Evolutionary conservation across 2,888 invertebrate genomes (phyloP), one percentile per base, ranked within the genome.

Genomic region (Chirona hameri): DNA sequence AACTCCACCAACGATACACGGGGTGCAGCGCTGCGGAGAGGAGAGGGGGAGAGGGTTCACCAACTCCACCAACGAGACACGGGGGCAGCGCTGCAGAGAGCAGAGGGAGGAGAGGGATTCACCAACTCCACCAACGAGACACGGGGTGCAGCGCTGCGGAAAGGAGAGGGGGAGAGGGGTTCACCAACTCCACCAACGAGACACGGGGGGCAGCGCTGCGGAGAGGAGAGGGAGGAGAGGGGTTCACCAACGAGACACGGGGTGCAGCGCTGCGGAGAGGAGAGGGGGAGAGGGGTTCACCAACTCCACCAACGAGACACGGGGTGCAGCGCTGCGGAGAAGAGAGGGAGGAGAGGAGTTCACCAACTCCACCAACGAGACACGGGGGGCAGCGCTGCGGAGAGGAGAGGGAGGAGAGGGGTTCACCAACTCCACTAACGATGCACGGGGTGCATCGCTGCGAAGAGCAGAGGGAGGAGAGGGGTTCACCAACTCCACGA

Each of bases 231-330:
- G 14, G 7, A 48, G n/a, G 12, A 15, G 9, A n/a, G n/a, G 18
- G n/a, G 39, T 39, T 39, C n/a, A n/a, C n/a, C n/a, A 39, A 39
- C 39, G 4, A 7, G 39, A 7, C 39, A 39, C 39, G 39, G 4
- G 39, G 39, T 39, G 39, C 39, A 39, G 39, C 29, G 92, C 93
- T 90, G 86, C n/a, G 86, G 86, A 55, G 18, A 80, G n/a, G 14
- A 4, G 69, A 39, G 31, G 14, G 7, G n/a, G n/a, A n/a, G 12
- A 15, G 9, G 18, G n/a, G 39, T 39, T 39, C n/a, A n/a, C n/a
- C n/a, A 39, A 39, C 39, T 39, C 39, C 39, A 39, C 39, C 39
- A 39, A 39, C 7, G 4, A 7, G 39, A 7, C 39, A 39, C 39
- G 39, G 4, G 39, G 39, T 39, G 39, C 39, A 39, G 39, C 29